Base-by-base conservation (phyloP, 2,888 invertebrate genomes). In the Limnephilus lunatus region DNA sequence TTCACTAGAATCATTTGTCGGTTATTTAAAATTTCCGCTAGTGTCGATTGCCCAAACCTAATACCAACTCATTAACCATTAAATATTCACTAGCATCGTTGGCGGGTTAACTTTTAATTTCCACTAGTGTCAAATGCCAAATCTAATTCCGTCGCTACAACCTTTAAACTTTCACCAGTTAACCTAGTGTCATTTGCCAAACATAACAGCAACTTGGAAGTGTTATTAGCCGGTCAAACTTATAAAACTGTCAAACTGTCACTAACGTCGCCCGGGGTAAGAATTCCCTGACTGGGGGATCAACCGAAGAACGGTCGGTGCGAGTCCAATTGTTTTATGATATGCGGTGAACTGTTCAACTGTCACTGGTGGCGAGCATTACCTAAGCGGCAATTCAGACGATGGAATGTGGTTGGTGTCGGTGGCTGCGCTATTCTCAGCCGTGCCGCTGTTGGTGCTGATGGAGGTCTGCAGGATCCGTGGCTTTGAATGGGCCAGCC, bases 401-500 rank as follows among this genome's bases (percentile, higher is more conserved):
- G 81, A 81, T 53, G 93, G 91, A 91, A 81, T 91, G 87, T 91
- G 86, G 48, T 44, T 83, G 81, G 86, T 15, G 3, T 86, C 44
- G 48, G 35, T 12, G 12, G 44, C 25, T 25, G 4, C 25, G 25
- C 68, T 35, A 48, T 91, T 53, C 32, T 88, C 48, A 5, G 81
- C 53, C n/a, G 87, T 31, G 44, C 81, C 15, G 87, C 80, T 80
- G 35, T 39, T 83, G 39, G 85, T 39, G 32, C 35, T 39, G 81
- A 85, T 44, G 15, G 85, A 68, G 68, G 68, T 68, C 68, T 68
- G 53, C 19, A 80, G 82, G 39, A n/a, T 48, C 39, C 19, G 31
- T 11, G 32, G 19, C n/a, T 88, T 68, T 31, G 81, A 32, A 32
- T 94, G 93, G 12, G 68, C 5, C 85, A 95, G 93, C 94, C 97